Evolutionary conservation across 1,140 invertebrate species (phyloP), one percentile per base, ranked within the genome.

Genomic region (Copidosoma floridanum): DNA sequence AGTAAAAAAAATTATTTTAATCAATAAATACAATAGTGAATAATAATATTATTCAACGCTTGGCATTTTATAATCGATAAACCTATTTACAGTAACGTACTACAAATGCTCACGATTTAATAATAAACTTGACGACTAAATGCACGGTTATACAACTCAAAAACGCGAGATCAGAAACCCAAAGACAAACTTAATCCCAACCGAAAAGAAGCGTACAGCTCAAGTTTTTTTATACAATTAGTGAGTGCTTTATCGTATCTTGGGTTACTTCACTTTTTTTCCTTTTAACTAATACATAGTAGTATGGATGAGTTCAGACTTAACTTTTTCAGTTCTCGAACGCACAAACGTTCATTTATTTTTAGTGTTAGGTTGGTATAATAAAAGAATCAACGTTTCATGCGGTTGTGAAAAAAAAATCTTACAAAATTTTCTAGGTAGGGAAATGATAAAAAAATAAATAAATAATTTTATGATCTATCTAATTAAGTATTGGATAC

Each of bases 1-100:
- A n/a, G n/a, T n/a, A n/a, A n/a, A n/a, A n/a, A n/a, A n/a, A n/a
- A n/a, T n/a, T n/a, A n/a, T n/a, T n/a, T n/a, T n/a, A n/a, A n/a
- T n/a, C n/a, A n/a, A n/a, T n/a, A n/a, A n/a, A n/a, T n/a, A n/a
- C n/a, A n/a, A n/a, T n/a, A n/a, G n/a, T n/a, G n/a, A n/a, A n/a
- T n/a, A n/a, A n/a, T n/a, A n/a, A n/a, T n/a, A n/a, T n/a, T n/a
- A n/a, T n/a, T n/a, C n/a, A n/a, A n/a, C n/a, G n/a, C n/a, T n/a
- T n/a, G n/a, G n/a, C n/a, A n/a, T n/a, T n/a, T n/a, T n/a, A n/a
- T n/a, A n/a, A n/a, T n/a, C n/a, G n/a, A n/a, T n/a, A n/a, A n/a
- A n/a, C n/a, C n/a, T 67, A 67, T 68, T 57, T 67, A 64, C 57
- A 59, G 24, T 41, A n/a, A n/a, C n/a, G n/a, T n/a, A n/a, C n/a